phyloP scores from a whole-genome alignment of 2,797 vertebrate genomes.

The Malacoraja senta region DNA sequence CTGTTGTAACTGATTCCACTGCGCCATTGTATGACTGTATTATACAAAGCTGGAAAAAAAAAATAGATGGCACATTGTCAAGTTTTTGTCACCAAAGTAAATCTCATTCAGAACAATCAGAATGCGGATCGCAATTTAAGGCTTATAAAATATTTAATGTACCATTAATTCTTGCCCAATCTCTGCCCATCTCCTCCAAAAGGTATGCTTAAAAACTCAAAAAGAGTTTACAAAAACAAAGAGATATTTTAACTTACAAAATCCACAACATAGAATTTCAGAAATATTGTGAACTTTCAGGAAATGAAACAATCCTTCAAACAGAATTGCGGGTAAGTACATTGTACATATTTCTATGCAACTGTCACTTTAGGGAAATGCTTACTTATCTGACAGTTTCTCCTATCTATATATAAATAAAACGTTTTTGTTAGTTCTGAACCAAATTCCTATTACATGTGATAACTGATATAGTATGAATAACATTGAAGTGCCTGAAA shows the following conservation, averaged over 20 bases:
- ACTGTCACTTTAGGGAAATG: background rate
- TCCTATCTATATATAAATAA: background rate
- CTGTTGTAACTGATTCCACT: slow-evolving; percentile 99
- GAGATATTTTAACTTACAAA: background rate
- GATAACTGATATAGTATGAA: background rate
- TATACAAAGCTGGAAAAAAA: background rate
- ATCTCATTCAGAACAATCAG: background rate
- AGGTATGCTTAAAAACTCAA: background rate
- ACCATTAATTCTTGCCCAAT: background rate
- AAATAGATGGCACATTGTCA: background rate
- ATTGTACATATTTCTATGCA: background rate
- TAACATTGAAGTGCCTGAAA: background rate
- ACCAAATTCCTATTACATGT: background rate
- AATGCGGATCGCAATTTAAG: background rate
- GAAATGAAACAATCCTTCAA: background rate
- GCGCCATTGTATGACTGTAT: slow-evolving; percentile 69
- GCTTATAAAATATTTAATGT: background rate
- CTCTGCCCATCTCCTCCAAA: no score
- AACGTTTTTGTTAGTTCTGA: background rate
- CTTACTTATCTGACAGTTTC: background rate
- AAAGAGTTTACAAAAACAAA: background rate
- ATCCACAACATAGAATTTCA: background rate
- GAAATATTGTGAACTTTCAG: background rate
- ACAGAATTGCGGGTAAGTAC: background rate
- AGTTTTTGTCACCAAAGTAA: background rate